A percentile compares a stretch with the other conserved stretches of the same genome.
phyloP scores from a whole-genome alignment of 2,888 invertebrate species.

The Cheilosia vernalis region DNA sequence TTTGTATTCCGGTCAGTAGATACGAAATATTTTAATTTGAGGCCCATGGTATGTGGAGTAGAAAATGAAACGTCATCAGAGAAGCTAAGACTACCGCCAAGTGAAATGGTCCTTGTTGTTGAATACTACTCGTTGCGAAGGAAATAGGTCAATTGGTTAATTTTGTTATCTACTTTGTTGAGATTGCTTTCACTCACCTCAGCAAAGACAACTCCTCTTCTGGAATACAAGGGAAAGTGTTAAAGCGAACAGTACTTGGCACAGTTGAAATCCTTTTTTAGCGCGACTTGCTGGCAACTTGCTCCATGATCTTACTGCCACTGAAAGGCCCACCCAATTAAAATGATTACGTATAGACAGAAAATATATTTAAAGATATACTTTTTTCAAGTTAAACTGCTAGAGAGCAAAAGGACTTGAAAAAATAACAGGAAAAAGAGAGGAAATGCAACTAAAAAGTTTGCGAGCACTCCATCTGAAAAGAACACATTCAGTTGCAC shows the following conservation, averaged over 20 bases:
- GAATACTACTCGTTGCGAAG: background rate
- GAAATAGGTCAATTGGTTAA: slow-evolving; percentile 48
- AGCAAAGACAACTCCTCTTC: background rate
- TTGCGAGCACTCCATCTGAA: slow-evolving; percentile 40
- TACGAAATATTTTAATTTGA: slow-evolving; percentile 52
- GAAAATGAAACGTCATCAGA: background rate
- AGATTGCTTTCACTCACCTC: background rate
- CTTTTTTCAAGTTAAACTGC: background rate
- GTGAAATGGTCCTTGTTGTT: slow-evolving; percentile 23
- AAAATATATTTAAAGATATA: too few species aligned
- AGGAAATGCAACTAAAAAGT: slow-evolving; percentile 52
- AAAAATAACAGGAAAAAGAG: slow-evolving; percentile 27
- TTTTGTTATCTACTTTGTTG: slow-evolving; percentile 11
- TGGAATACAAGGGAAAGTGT: background rate
- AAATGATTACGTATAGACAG: too few species aligned
- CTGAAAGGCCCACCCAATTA: too few species aligned
- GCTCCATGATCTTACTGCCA: too few species aligned
- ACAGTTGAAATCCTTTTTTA: too few species aligned
- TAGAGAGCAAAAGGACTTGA: background rate
- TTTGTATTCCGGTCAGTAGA: slow-evolving; percentile 38
- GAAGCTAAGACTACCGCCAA: background rate
- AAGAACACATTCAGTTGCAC: slow-evolving; percentile 47
- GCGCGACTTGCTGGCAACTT: too few species aligned
- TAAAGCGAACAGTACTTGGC: background rate
- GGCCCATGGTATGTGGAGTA: background rate